Base-by-base conservation (phyloP, 2,888 invertebrate species). In the Dasypogon diadema region DNA sequence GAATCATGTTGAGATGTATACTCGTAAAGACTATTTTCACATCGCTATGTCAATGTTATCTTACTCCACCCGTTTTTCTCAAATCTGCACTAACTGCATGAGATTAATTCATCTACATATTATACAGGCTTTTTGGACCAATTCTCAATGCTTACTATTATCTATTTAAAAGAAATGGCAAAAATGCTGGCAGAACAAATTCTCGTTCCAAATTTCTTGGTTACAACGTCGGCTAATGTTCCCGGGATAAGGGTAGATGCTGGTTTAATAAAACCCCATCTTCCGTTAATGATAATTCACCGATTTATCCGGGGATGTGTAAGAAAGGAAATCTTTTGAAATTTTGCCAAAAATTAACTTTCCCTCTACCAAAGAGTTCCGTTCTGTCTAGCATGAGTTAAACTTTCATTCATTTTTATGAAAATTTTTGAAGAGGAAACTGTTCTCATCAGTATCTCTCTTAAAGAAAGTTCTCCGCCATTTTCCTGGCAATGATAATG, bases 201-300 rank as follows among this genome's bases (percentile, higher is more conserved):
- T 16, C 18, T 21, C 51, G 21, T 16, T 51, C 51, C 51, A 51
- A 51, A 51, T 16, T n/a, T n/a, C 51, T 3, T 18, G 3, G 4
- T 16, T 16, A n/a, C 48, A 48, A n/a, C 48, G 6, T 8, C 12
- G 4, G 48, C 12, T 48, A 21, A 12, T 21, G 2, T 18, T 21
- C 18, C 5, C 18, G 16, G 22, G 5, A 8, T 21, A 21, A n/a
- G 51, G 18, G 2, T 51, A 21, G 6, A 51, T 51, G 51, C 21
- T 16, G 51, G 51, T 51, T n/a, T 3, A 12, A 16, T 16, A 46
- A 46, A 46, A 65, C 48, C 48, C 37, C 65, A 46, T 65, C 46
- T 46, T 65, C 65, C 65, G 48, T 46, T 65, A 65, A 65, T 65
- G 65, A 46, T 65, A 65, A 65, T 65, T 65, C 46, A 65, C 65